These are phyloP conservation scores for Halcyon smyrnensis DNA, from an alignment of 2,797 vertebrate species.

Conservation along the genomic window DNA sequence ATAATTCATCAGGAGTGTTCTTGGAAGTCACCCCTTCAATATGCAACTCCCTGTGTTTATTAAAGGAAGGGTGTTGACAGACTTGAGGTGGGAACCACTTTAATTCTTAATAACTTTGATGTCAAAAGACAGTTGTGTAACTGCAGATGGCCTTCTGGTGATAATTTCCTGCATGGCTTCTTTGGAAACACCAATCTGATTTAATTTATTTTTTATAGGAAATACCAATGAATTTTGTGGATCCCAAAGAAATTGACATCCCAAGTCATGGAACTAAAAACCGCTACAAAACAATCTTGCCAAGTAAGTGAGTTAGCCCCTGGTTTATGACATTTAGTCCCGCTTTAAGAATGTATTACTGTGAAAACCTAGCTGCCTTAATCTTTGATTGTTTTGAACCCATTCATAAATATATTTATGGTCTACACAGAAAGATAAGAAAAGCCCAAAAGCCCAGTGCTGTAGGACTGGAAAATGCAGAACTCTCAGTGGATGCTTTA, in stretches of 20 bases:
- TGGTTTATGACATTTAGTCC: not conserved
- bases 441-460: not conserved
- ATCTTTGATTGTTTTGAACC: not conserved
- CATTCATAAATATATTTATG: not conserved
- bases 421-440: not conserved
- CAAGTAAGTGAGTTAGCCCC: slow-evolving; percentile 86
- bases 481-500: not conserved
- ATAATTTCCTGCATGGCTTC: slow-evolving; percentile 67
- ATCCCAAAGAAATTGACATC: slow-evolving; percentile 94
- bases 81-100: slow-evolving; percentile 56
- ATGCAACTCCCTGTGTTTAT: slow-evolving; percentile 55
- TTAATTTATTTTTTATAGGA: slow-evolving; percentile 83
- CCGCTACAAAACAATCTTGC: slow-evolving; percentile 96
- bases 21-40: slow-evolving; percentile 49
- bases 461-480: not conserved
- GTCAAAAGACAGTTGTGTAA: slow-evolving; percentile 45
- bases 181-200: slow-evolving; percentile 66
- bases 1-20: slow-evolving; percentile 43
- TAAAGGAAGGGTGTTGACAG: slow-evolving; percentile 74
- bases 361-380: not conserved
- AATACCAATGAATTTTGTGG: slow-evolving; percentile 99
- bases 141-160: slow-evolving; percentile 61
- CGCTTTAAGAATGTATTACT: not conserved
- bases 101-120: slow-evolving; percentile 72
- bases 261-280: slow-evolving; percentile 96